These are phyloP conservation scores for Manis javanica DNA, from an alignment of 2,797 vertebrate species.

Conservation along the genomic window DNA sequence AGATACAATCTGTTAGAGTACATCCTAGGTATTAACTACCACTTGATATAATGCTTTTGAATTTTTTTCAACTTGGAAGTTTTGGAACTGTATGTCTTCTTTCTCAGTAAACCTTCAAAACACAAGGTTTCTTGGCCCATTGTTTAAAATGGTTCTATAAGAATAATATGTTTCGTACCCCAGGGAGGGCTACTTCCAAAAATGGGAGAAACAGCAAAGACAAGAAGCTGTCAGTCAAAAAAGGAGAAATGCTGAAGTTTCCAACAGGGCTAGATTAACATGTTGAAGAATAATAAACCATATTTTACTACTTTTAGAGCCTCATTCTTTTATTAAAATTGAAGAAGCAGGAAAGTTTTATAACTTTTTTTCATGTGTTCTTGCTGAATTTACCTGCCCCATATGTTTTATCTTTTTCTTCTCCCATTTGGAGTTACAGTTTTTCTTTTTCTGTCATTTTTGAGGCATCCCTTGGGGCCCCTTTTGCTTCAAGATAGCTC, in stretches of 20 bases:
- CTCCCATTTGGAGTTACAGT: constrained; percentile 40
- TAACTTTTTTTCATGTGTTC: constrained; percentile 57
- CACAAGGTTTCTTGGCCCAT: not conserved
- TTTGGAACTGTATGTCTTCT: not conserved
- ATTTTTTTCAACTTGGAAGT: not conserved
- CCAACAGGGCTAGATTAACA: not conserved
- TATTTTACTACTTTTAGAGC: constrained; percentile 32
- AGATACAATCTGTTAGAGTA: constrained; percentile 22
- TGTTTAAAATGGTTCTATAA: not conserved
- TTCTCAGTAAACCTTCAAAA: constrained; percentile 42
- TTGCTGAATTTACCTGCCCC: constrained; percentile 67
- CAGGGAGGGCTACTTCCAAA: not conserved
- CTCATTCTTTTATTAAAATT: constrained; percentile 56
- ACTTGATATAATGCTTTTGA: not conserved
- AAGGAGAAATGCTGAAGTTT: not conserved
- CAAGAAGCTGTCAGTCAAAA: constrained; percentile 10
- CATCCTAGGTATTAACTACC: not conserved
- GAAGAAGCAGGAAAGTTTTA: constrained; percentile 54
- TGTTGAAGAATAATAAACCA: constrained; percentile 58
- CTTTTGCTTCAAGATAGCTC: not conserved
- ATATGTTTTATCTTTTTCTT: constrained; percentile 72
- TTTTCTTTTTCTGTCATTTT: constrained; percentile 69
- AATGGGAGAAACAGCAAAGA: not conserved
- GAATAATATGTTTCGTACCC: not conserved
- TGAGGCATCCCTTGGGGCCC: not conserved